phyloP scores from a whole-genome alignment of 2,888 invertebrate species.

The Cantharis nigra region DNA sequence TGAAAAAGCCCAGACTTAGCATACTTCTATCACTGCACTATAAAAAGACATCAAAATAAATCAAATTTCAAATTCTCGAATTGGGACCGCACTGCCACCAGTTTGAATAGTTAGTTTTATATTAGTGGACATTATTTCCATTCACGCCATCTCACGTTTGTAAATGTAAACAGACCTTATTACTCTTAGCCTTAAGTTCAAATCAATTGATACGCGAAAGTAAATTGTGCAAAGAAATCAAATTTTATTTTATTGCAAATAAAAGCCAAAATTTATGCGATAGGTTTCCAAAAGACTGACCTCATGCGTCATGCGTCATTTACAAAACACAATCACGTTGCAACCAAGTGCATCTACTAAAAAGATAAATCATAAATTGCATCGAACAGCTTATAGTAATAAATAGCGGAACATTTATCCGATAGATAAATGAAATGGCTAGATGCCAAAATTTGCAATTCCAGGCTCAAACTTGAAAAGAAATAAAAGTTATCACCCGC shows the following conservation, averaged over 20 bases:
- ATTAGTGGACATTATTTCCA: no score
- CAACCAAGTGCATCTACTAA: slow-evolving; percentile 16
- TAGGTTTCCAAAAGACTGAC: neutral
- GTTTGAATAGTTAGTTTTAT: no score
- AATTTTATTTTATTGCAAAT: neutral
- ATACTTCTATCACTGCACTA: no score
- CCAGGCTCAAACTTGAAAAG: slow-evolving; percentile 2
- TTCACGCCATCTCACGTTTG: no score
- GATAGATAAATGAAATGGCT: slow-evolving; percentile 27
- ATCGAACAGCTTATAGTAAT: slow-evolving; percentile 21
- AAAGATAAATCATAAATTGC: slow-evolving; percentile 22
- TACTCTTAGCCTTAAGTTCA: neutral
- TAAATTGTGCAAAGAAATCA: neutral
- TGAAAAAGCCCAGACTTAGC: no score
- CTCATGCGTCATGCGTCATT: neutral
- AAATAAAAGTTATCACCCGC: slow-evolving; percentile 2
- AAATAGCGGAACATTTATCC: slow-evolving; percentile 21
- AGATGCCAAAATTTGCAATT: slow-evolving; percentile 18
- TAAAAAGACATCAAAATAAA: no score
- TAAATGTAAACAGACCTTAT: neutral
- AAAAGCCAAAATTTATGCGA: neutral
- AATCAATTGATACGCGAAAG: neutral
- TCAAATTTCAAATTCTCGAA: no score
- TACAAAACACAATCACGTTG: slow-evolving; percentile 12
- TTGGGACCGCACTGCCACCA: no score